Evolutionary conservation across 2,797 vertebrate species (phyloP), one percentile per base, ranked within the genome.

Genomic region (Buceros bicornis): DNA sequence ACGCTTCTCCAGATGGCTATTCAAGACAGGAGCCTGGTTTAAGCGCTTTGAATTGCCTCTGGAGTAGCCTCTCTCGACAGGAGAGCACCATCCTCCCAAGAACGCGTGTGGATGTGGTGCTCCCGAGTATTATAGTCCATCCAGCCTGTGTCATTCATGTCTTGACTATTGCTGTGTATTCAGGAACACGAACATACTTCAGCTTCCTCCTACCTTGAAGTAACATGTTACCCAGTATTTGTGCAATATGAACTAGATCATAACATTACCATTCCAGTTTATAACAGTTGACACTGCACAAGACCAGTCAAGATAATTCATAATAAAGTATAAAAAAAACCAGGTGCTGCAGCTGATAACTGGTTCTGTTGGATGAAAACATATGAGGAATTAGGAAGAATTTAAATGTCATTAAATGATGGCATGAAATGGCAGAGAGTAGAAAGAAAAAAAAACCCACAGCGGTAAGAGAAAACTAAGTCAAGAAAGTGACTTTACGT

Each of bases 281-380:
- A 74, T 82, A 89, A 42, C 28, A 64, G 20, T 37, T 92, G 53
- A 57, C 76, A 79, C 20, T 47, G 53, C 42, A 87, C 8, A 12
- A 77, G 24, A 26, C 43, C 72, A 82, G 42, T 57, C 50, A 92
- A 89, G 12, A 40, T 40, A 95, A 69, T 86, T 74, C 90, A 65
- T 71, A 74, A 45, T 51, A 47, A 93, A 82, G 48, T 60, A 29
- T 71, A 78, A 84, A 80, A 77, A 48, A 77, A 87, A 96, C 78
- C 61, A 58, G 78, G 67, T 95, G 86, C 76, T 93, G 58, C 60
- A 33, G 69, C 71, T 87, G 79, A 56, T 93, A 94, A 78, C 13
- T 80, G 69, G 29, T 40, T 77, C 29, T 76, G 28, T 25, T 71
- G 65, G 43, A 85, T 90, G 60, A 84, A 91, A 79, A 72, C 3